Evolutionary conservation across 1,140 invertebrate genomes (phyloP), one percentile per base, ranked within the genome.

Genomic region (Musca domestica): DNA sequence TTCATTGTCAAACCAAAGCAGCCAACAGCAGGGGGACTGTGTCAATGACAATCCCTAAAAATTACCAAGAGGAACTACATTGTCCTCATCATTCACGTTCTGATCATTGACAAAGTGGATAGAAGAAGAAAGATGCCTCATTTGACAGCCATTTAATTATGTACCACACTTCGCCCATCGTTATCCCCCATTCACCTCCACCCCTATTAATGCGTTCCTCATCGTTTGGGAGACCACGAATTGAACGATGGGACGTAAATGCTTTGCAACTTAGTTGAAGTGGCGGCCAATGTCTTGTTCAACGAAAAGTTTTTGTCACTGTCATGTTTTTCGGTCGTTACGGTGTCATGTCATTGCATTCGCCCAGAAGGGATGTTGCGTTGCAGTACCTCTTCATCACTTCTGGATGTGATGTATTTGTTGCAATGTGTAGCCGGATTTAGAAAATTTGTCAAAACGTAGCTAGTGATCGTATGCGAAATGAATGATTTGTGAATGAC

Each of bases 61-160:
- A 41, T 41, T 41, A 14, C 3, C 23, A 58, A 30, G 30, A 23
- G 17, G 27, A 61, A 20, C 27, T 41, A 34, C 34, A 41, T 12
- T 41, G 34, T 41, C 34, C 34, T 41, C 34, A 41, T 41, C 34
- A 41, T 41, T 41, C 34, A 41, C 34, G 34, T 41, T 41, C 34
- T 12, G 5, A 41, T 41, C 34, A 41, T 41, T 41, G 52, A 54
- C 19, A 14, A 25, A 54, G 52, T 23, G 23, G 19, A 54, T 23
- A 27, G 34, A 61, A 61, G 41, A 41, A 61, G 20, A 61, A 34
- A 27, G n/a, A 27, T 27, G 30, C 27, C 27, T 10, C n/a, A 61
- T 61, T 61, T 61, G 56, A 61, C 56, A 61, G 41, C 27, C 56
- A 61, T 61, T 61, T 61, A 61, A 41, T 61, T 61, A 61, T 41